Evolutionary conservation across 2,888 invertebrate genomes (phyloP).

Genomic region (Nomada goodeniana): DNA sequence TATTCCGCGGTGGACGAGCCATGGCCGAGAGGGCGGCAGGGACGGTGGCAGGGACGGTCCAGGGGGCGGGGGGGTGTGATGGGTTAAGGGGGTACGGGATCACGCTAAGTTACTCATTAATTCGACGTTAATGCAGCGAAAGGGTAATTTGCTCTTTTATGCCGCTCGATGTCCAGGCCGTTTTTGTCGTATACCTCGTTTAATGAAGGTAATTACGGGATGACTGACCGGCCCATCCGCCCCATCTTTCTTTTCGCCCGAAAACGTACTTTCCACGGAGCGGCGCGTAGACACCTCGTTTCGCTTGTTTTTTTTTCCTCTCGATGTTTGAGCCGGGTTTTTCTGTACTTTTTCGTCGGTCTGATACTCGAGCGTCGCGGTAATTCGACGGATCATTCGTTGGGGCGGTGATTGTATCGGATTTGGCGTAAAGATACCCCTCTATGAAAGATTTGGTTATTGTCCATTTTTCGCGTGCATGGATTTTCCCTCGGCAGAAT

Average conservation of each 20-base stretch:
- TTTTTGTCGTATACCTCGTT: constrained; percentile 51
- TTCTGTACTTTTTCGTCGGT: not conserved
- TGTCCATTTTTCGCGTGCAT: no score
- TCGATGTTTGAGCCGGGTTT: not conserved
- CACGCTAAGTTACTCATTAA: constrained; percentile 57
- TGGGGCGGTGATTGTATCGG: no score
- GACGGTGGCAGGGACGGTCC: no score
- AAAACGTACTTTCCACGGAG: constrained; percentile 15
- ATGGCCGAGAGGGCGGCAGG: not conserved
- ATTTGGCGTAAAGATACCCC: no score
- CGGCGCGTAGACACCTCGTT: not conserved
- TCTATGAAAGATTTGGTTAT: no score
- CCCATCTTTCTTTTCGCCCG: constrained; percentile 12
- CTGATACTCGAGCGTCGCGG: no score
- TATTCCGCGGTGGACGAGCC: constrained; percentile 20
- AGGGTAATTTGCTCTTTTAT: constrained; percentile 59
- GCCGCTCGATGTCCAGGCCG: constrained; percentile 27
- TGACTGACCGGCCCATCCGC: constrained; percentile 34
- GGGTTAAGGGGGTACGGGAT: not conserved
- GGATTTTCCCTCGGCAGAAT: no score
- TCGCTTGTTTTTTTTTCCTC: not conserved
- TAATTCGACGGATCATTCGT: no score
- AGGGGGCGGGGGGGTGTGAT: not conserved
- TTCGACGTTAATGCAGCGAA: constrained; percentile 53
- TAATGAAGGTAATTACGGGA: constrained; percentile 46